Base-by-base conservation (phyloP, 2,113 vertebrate species). In the Platichthys stellatus region DNA sequence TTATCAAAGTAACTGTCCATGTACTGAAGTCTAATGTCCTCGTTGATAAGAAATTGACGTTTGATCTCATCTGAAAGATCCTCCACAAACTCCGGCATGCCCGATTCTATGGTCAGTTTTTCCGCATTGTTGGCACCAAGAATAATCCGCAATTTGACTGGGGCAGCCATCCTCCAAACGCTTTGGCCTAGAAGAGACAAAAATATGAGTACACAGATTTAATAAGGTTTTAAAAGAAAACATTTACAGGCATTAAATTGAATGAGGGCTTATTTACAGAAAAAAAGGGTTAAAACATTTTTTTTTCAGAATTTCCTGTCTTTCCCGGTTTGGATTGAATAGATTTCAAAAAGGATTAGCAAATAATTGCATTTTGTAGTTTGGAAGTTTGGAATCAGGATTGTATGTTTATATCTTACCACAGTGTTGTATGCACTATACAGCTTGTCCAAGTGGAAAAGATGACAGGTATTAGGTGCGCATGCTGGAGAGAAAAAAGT, bases 41-140 rank as follows among this genome's bases (percentile, higher is more conserved):
- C 53, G 1, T 65, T 10, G 31, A 65, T 49, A 49, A 15, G 4
- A 49, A 49, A 49, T 14, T 49, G 47, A 49, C 47, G 15, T 49
- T 49, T 49, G 47, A 35, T 65, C 54, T 65, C 53, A 23, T 51
- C 47, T 35, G 40, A 18, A 58, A 66, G 62, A 35, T 58, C 53
- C 14, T 23, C 38, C 4, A 13, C 49, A 45, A 38, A 58, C 18
- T 8, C 4, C 47, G 28, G 53, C 24, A n/a, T n/a, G n/a, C n/a
- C n/a, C n/a, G n/a, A 64, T 47, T 57, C 40, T 74, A 54, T 54
- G 49, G 7, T 67, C 49, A 67, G 49, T 67, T 67, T 67, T 23
- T 67, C 65, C 21, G 6, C 49, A 67, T 67, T 67, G 65, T 58
- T 65, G 53, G 62, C 0, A 35, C 14, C 24, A 65, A 74, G 20